These are phyloP conservation scores for Myotis daubentonii DNA, from an alignment of 2,797 vertebrate genomes.

Conservation along the genomic window DNA sequence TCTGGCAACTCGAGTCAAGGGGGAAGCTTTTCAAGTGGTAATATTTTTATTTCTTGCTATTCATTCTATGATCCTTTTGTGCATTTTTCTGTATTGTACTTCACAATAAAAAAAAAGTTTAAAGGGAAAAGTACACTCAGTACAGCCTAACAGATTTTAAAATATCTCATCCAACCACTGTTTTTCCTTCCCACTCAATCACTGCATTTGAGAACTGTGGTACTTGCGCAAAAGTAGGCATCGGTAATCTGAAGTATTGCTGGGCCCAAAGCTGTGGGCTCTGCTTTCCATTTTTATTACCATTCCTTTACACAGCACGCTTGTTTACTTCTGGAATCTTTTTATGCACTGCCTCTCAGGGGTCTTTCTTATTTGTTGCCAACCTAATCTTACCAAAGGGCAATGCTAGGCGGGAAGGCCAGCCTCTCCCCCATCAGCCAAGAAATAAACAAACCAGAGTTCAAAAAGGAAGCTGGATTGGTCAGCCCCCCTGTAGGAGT, in stretches of 20 bases:
- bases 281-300: conserved; percentile 44
- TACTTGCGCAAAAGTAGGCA: neutral
- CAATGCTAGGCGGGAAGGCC: neutral
- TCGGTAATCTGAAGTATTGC: neutral
- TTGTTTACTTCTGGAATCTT: conserved; percentile 55
- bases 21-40: neutral
- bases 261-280: conserved; percentile 8
- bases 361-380: neutral
- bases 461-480: neutral
- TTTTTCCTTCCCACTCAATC: conserved; percentile 35
- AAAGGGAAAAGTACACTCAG: conserved; percentile 22
- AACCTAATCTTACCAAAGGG: conserved; percentile 32
- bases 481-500: neutral
- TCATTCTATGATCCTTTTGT: neutral
- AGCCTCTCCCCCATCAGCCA: neutral
- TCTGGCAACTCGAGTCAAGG: neutral
- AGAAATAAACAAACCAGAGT: conserved; percentile 20
- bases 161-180: conserved; percentile 39
- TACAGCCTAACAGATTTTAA: conserved; percentile 33
- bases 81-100: conserved; percentile 10
- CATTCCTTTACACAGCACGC: conserved; percentile 49
- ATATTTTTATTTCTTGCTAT: neutral
- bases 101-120: neutral
- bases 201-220: neutral
- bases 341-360: neutral